Conservation (phyloP, 2,888 invertebrate species). For the Epinotia ramella region DNA sequence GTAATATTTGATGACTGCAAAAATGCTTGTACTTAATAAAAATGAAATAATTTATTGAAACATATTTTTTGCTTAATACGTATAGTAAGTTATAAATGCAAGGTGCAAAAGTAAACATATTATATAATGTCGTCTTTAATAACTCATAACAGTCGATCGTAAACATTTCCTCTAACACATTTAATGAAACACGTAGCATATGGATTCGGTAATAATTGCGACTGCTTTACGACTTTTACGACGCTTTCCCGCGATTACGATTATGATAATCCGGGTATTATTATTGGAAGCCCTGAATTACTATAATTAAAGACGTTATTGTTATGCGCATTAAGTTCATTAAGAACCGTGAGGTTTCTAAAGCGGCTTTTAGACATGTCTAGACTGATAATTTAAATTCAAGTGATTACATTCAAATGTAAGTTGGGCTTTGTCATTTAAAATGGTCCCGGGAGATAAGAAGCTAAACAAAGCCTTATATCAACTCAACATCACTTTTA, state of each 20-base stretch:
- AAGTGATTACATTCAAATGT: too few species aligned
- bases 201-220: constrained; percentile 30
- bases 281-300: constrained; percentile 12
- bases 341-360: not conserved
- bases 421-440: too few species aligned
- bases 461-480: too few species aligned
- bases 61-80: too few species aligned
- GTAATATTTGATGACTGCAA: too few species aligned
- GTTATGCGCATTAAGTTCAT: not conserved
- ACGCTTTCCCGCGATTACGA: constrained; percentile 23
- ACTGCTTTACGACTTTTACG: constrained; percentile 18
- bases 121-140: not conserved
- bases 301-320: constrained; percentile 22
- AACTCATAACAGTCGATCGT: not conserved
- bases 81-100: not conserved
- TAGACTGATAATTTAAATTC: too few species aligned
- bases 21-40: too few species aligned
- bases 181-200: constrained; percentile 35
- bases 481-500: too few species aligned
- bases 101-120: not conserved
- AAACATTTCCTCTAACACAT: constrained; percentile 14
- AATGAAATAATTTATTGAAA: too few species aligned
- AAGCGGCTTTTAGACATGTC: too few species aligned
- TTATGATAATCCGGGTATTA: constrained; percentile 27
- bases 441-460: too few species aligned